Percentiles rank a stretch among this genome's conserved stretches.
These are phyloP conservation scores for Gephyroberyx darwinii DNA, from an alignment of 2,797 vertebrate species.

Conservation along the genomic window DNA sequence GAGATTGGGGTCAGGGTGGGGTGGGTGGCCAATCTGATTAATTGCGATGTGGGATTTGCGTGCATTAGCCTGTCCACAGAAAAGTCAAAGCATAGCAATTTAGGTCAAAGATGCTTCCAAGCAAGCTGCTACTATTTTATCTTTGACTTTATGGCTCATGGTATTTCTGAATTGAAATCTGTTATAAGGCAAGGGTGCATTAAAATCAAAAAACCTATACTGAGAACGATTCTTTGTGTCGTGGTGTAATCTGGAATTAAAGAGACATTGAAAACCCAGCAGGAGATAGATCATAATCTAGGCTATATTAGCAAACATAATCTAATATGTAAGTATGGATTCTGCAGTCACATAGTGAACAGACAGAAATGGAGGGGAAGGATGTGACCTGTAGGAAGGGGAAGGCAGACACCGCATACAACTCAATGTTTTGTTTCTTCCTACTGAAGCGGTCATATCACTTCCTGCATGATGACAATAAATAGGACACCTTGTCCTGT, in stretches of 20 bases:
- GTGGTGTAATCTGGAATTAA: conserved; percentile 61
- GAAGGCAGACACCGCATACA: not conserved
- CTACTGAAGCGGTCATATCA: not conserved
- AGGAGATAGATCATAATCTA: conserved; percentile 38
- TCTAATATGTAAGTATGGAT: conserved; percentile 43
- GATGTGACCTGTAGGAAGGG: not conserved
- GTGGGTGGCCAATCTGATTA: conserved; percentile 84
- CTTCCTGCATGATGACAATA: not conserved
- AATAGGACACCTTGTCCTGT: not conserved
- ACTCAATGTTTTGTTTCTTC: not conserved
- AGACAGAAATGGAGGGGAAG: conserved; percentile 1
- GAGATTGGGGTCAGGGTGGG: conserved; percentile 82
- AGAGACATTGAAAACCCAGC: conserved; percentile 45
- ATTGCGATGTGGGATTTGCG: conserved; percentile 82
- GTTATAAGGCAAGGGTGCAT: conserved; percentile 41
- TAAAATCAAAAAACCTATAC: conserved; percentile 49
- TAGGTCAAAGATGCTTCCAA: conserved; percentile 80
- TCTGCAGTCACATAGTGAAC: not conserved
- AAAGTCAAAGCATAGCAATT: conserved; percentile 76
- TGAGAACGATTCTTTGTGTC: conserved; percentile 28
- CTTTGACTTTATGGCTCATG: conserved; percentile 38
- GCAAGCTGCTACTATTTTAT: conserved; percentile 65
- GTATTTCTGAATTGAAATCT: conserved; percentile 51
- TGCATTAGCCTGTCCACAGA: conserved; percentile 77
- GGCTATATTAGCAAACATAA: conserved; percentile 39